phyloP scores from a whole-genome alignment of 1,140 invertebrate genomes.

The Aphelinus atriplicis region DNA sequence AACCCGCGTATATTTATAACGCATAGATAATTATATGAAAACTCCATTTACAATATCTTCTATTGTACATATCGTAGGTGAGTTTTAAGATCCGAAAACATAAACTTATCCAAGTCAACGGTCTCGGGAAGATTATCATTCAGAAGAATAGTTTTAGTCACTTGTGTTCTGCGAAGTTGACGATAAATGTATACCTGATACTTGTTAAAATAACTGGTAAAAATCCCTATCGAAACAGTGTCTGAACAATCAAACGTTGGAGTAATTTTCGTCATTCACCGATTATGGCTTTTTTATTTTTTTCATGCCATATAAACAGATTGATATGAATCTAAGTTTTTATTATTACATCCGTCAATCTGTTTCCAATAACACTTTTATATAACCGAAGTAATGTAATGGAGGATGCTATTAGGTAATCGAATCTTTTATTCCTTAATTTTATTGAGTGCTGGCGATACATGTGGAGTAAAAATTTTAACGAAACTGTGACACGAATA shows the following conservation, averaged over 20 bases:
- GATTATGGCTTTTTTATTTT: constrained; percentile 35
- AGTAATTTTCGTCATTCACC: constrained; percentile 31
- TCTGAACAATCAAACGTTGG: constrained; percentile 7
- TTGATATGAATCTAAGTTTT: too few relatives aligned
- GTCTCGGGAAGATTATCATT: constrained; percentile 37
- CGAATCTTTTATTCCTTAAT: too few relatives aligned
- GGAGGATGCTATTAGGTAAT: too few relatives aligned
- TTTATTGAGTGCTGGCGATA: too few relatives aligned
- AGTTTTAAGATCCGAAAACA: constrained; percentile 46
- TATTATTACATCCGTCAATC: too few relatives aligned
- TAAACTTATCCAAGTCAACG: constrained; percentile 38
- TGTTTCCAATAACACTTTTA: too few relatives aligned
- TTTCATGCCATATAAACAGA: constrained; percentile 23
- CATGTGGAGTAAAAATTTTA: not conserved
- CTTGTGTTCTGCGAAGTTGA: constrained; percentile 26
- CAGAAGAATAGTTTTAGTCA: constrained; percentile 34
- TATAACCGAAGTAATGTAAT: too few relatives aligned
- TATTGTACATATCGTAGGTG: constrained; percentile 64
- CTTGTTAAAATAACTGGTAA: constrained; percentile 14
- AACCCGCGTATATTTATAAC: constrained; percentile 45
- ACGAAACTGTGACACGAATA: constrained; percentile 20
- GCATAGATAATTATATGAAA: constrained; percentile 40
- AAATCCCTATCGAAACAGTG: not conserved
- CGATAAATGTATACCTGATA: constrained; percentile 27
- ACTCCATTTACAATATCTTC: constrained; percentile 51